Evolutionary conservation across 2,113 vertebrate species (phyloP).

Genomic region (Cololabis saira): DNA sequence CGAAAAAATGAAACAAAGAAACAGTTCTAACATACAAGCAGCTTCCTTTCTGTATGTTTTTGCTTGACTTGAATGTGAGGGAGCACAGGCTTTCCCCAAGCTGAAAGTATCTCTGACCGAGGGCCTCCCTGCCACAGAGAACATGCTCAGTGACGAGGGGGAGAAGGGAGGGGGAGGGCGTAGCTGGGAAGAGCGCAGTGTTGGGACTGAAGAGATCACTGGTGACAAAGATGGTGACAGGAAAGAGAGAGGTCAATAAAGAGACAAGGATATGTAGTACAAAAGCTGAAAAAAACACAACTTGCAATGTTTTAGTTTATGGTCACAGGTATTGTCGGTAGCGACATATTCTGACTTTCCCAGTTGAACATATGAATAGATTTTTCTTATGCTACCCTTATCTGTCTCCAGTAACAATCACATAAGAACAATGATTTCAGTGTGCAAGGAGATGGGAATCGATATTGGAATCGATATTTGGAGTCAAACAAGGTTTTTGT

Average conservation of each 20-base stretch:
- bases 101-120: conserved; percentile 68
- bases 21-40: too few species aligned
- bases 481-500: too few species aligned
- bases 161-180: neutral
- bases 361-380: too few species aligned
- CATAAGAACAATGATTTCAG: too few species aligned
- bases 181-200: conserved; percentile 45
- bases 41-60: conserved; percentile 25
- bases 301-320: too few species aligned
- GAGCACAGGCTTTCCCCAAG: conserved; percentile 58
- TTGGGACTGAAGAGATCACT: conserved; percentile 56
- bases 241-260: conserved; percentile 54
- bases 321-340: too few species aligned
- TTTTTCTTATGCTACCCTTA: too few species aligned
- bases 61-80: conserved; percentile 67
- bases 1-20: conserved; percentile 20
- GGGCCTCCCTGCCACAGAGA: conserved; percentile 74
- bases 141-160: conserved; percentile 54
- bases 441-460: too few species aligned
- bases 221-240: conserved; percentile 48
- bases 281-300: conserved; percentile 32
- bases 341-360: too few species aligned
- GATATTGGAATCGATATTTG: too few species aligned
- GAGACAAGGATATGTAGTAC: conserved; percentile 57
- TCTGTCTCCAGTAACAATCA: too few species aligned